Evolutionary conservation across 2,888 invertebrate genomes (phyloP).

Genomic region (Pseudococcus viburni): DNA sequence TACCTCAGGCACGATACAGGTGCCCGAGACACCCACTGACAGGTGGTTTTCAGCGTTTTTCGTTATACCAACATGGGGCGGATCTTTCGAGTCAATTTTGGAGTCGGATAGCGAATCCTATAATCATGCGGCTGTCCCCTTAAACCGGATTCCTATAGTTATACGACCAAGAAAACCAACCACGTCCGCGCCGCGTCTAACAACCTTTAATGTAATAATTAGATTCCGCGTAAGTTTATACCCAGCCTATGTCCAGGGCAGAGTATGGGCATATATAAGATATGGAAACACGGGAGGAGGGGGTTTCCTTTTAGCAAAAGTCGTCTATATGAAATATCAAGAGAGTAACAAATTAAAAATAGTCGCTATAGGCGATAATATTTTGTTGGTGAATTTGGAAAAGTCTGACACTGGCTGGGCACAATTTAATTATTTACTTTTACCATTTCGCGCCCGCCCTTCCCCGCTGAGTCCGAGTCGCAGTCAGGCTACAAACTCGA

Average conservation of each 20-base stretch:
- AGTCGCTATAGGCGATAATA: conserved; percentile 24
- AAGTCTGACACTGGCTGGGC: conserved; percentile 13
- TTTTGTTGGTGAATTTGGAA: conserved; percentile 50
- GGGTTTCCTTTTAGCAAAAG: conserved; percentile 23
- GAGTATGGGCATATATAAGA: not conserved
- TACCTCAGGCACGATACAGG: conserved; percentile 49
- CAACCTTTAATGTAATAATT: conserved; percentile 63
- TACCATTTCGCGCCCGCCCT: not conserved
- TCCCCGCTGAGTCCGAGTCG: not conserved
- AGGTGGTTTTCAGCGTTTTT: conserved; percentile 66
- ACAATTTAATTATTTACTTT: conserved; percentile 54
- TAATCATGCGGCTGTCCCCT: conserved; percentile 65
- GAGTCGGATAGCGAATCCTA: conserved; percentile 65
- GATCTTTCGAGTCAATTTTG: conserved; percentile 63
- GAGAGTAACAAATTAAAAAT: conserved; percentile 42
- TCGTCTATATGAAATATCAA: not conserved
- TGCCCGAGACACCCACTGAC: conserved; percentile 61
- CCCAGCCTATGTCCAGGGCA: not conserved
- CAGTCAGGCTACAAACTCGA: not conserved
- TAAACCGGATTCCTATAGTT: conserved; percentile 61
- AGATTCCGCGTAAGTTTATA: conserved; percentile 60
- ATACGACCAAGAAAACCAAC: conserved; percentile 1
- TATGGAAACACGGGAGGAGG: not conserved
- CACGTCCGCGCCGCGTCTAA: conserved; percentile 10
- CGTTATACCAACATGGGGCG: conserved; percentile 66